Percentiles rank a stretch among this genome's conserved stretches.
phyloP scores from a whole-genome alignment of 1,140 invertebrate genomes.

The Bathynomus jamesi region DNA sequence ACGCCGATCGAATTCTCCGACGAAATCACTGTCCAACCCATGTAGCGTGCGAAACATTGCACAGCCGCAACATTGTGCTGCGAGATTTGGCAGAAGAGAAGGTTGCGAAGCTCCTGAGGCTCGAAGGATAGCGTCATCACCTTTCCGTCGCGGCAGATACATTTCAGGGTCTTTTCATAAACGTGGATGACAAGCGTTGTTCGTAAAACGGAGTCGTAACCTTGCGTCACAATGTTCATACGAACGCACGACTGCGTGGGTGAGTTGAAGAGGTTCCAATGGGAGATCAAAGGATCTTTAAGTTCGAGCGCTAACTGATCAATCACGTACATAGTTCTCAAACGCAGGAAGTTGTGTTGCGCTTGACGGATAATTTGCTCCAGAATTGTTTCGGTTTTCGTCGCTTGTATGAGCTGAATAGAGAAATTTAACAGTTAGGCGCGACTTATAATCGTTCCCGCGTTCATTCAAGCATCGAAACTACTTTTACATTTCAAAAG shows the following conservation, averaged over 20 bases:
- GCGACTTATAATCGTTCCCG: too few species aligned
- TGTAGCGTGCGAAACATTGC: conserved; percentile 75
- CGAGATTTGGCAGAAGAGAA: conserved; percentile 57
- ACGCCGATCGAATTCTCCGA: conserved; percentile 72
- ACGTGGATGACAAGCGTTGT: conserved; percentile 84
- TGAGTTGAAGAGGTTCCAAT: conserved; percentile 89
- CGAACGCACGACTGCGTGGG: conserved; percentile 69
- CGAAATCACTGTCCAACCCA: conserved; percentile 62
- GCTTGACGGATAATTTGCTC: conserved; percentile 94
- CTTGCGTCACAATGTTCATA: conserved; percentile 87
- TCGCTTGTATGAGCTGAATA: conserved; percentile 25
- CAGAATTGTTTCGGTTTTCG: conserved; percentile 61
- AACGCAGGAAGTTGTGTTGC: conserved; percentile 86
- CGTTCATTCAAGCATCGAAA: too few species aligned
- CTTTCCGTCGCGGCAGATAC: conserved; percentile 81
- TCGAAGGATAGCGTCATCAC: conserved; percentile 90
- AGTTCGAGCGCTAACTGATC: conserved; percentile 84
- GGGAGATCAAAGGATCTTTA: conserved; percentile 86
- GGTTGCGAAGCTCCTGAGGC: conserved; percentile 50
- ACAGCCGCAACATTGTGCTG: conserved; percentile 85
- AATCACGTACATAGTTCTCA: conserved; percentile 83
- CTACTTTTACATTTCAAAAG: too few species aligned
- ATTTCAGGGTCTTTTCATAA: conserved; percentile 85
- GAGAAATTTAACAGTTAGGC: conserved; percentile 8
- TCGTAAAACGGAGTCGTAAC: conserved; percentile 54